Base-by-base conservation (phyloP, 2,797 vertebrate species). In the Gadopsis marmoratus region DNA sequence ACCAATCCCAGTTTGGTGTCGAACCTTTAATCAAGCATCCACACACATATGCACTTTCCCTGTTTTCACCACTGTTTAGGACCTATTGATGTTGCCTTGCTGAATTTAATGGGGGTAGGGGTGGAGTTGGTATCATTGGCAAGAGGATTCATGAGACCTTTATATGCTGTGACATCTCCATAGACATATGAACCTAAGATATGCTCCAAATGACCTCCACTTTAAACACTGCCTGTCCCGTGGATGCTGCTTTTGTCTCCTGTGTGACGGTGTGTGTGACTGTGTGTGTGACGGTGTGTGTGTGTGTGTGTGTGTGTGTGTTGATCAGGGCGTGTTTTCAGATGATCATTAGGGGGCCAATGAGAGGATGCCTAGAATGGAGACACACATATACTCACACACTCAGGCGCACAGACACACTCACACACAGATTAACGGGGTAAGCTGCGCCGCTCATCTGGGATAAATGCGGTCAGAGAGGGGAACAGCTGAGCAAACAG, bases 401-500 rank as follows among this genome's bases (percentile, higher is more conserved):
- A 47, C 51, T 39, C 59, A 23, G 26, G 23, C 84, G 50, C 78
- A 50, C 69, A 82, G 53, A 74, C 80, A 59, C 69, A 72, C 74
- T 71, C 74, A 37, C 87, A 82, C 74, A 79, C 74, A 92, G 93
- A 94, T 95, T 94, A 95, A 84, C 84, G 26, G 82, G 83, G 84
- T 92, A 95, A 92, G 80, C 91, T 88, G 90, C 26, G 71, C 81
- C 76, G 83, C 87, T 94, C 93, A 93, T 93, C 93, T 91, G 86
- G 93, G 92, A 94, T 94, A 92, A 94, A 94, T 91, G 91, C 71
- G 85, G 90, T 93, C 85, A 90, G 91, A 88, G 88, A 90, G 90
- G 74, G 81, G 89, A 89, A 88, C 90, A 92, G 93, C 93, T 92
- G 94, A 93, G 90, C 92, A 93, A 92, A 93, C 92, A 85, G 90